These are phyloP conservation scores for Meta bourneti DNA, from an alignment of 2,888 invertebrate genomes.

Conservation along the genomic window DNA sequence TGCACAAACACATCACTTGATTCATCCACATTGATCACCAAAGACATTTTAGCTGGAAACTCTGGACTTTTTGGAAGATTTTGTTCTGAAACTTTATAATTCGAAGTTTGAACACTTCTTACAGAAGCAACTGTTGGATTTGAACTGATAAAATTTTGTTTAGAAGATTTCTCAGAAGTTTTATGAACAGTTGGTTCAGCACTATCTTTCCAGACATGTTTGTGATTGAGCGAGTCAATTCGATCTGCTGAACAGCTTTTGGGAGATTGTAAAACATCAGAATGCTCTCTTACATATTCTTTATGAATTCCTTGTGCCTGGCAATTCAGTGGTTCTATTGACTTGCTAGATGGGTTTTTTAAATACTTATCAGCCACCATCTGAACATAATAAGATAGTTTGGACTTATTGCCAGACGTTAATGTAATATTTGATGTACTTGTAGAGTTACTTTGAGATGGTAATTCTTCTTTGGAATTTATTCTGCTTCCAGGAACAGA, in stretches of 20 bases:
- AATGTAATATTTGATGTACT: not conserved
- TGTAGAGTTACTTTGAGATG: not conserved
- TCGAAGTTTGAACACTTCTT: too few relatives aligned
- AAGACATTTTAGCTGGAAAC: not conserved
- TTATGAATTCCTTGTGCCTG: not conserved
- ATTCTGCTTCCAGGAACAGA: not conserved
- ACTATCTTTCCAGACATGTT: too few relatives aligned
- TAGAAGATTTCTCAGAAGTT: not conserved
- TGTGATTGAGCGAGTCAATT: not conserved
- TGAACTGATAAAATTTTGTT: not conserved
- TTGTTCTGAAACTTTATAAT: not conserved
- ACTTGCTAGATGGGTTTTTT: not conserved
- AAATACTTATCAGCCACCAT: constrained; percentile 57
- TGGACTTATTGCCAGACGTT: not conserved
- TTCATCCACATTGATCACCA: not conserved
- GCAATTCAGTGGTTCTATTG: not conserved
- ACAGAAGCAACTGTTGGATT: not conserved
- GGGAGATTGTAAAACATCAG: not conserved
- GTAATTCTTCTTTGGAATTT: not conserved
- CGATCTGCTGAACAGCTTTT: not conserved
- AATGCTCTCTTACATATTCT: not conserved
- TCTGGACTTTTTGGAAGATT: not conserved
- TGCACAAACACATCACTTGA: constrained; percentile 8
- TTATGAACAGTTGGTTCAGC: not conserved
- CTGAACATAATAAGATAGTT: constrained; percentile 39